Conservation (phyloP, 1,140 invertebrate species). For the Apis cerana region DNA sequence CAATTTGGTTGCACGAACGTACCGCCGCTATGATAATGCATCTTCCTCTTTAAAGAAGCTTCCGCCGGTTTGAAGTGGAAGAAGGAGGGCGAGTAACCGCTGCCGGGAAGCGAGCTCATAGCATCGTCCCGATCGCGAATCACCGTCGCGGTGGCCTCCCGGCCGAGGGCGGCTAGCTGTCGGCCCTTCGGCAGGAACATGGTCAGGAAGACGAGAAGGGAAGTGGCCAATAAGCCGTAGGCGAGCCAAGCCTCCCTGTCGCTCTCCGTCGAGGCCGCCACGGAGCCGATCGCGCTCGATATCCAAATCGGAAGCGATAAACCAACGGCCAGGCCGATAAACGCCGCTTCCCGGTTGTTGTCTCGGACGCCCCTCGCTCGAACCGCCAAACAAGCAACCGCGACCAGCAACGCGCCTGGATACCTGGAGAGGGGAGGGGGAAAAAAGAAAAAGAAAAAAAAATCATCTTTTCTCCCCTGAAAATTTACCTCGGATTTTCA, state of each 20-base stretch:
- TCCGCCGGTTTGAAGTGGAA: constrained; percentile 94
- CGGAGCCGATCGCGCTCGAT: constrained; percentile 84
- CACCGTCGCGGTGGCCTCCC: constrained; percentile 81
- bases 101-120: constrained; percentile 89
- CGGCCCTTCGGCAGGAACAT: constrained; percentile 97
- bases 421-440: constrained; percentile 79
- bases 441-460: too few relatives aligned
- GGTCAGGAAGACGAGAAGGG: constrained; percentile 91
- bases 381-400: constrained; percentile 91
- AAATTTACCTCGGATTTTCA: too few relatives aligned
- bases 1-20: constrained; percentile 1
- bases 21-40: constrained; percentile 77
- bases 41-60: constrained; percentile 85
- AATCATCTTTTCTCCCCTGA: too few relatives aligned
- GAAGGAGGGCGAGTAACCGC: constrained; percentile 93
- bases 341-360: constrained; percentile 94
- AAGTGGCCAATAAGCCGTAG: constrained; percentile 91
- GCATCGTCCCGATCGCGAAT: constrained; percentile 79
- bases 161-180: constrained; percentile 94
- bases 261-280: constrained; percentile 87
- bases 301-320: constrained; percentile 93
- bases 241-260: constrained; percentile 93
- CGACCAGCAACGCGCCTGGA: constrained; percentile 90
- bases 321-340: constrained; percentile 93
- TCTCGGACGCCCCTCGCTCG: constrained; percentile 94